A percentile compares a stretch with the other conserved stretches of the same genome.
Evolutionary conservation across 1,140 invertebrate genomes (phyloP).

Genomic region (Cydia amplana): DNA sequence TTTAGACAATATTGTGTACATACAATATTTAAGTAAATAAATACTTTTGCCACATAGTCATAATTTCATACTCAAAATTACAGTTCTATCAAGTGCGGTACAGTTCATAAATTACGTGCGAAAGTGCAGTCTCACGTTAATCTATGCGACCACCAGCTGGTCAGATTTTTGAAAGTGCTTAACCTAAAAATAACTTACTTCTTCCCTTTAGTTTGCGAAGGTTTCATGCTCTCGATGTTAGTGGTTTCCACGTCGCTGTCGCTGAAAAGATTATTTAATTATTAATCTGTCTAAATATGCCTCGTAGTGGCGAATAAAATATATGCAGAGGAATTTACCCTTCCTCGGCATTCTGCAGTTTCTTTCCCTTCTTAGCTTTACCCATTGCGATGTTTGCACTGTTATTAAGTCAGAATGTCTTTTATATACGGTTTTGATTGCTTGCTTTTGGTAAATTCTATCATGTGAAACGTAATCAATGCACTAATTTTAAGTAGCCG

Average conservation of each 20-base stretch:
- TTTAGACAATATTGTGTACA: background rate
- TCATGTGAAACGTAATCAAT: conserved; percentile 76
- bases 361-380: conserved; percentile 85
- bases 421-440: conserved; percentile 59
- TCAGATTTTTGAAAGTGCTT: conserved; percentile 42
- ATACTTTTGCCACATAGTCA: conserved; percentile 21
- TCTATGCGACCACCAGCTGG: conserved; percentile 19
- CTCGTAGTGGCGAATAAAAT: conserved; percentile 54
- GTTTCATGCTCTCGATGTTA: conserved; percentile 71
- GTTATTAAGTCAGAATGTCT: conserved; percentile 70
- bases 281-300: conserved; percentile 35
- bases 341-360: conserved; percentile 82
- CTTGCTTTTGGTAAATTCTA: conserved; percentile 69
- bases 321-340: conserved; percentile 78
- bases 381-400: conserved; percentile 78
- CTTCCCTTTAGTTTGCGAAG: conserved; percentile 69
- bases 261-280: conserved; percentile 61
- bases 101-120: background rate
- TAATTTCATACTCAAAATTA: background rate
- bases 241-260: conserved; percentile 80
- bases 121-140: background rate
- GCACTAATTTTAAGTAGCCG: conserved; percentile 59
- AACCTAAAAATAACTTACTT: conserved; percentile 67
- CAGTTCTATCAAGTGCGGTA: background rate
- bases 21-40: conserved; percentile 64